These are phyloP conservation scores for Rotaria socialis DNA, from an alignment of 2,888 invertebrate species.

Conservation along the genomic window DNA sequence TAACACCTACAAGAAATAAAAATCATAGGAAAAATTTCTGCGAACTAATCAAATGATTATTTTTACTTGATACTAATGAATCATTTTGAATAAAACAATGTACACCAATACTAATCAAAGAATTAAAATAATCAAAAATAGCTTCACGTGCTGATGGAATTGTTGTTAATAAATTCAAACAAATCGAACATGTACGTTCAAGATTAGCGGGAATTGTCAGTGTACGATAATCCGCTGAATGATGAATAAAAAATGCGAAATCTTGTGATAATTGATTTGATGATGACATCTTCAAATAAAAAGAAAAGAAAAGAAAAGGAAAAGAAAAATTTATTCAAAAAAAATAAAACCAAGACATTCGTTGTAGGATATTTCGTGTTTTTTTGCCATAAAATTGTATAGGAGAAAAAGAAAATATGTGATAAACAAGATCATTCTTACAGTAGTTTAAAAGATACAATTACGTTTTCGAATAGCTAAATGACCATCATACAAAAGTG, in stretches of 20 bases:
- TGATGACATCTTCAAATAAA: neutral
- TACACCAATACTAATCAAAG: neutral
- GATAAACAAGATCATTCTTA: neutral
- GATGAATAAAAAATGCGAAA: conserved; percentile 6
- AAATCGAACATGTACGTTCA: neutral
- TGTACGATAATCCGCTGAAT: neutral
- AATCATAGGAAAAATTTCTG: no score
- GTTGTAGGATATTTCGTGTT: no score
- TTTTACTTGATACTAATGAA: neutral
- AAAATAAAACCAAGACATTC: no score
- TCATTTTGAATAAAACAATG: conserved; percentile 29
- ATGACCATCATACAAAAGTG: neutral
- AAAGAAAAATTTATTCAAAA: neutral
- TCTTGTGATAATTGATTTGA: neutral
- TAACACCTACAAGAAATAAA: neutral
- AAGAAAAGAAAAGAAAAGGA: neutral
- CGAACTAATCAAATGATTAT: no score
- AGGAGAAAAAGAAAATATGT: no score
- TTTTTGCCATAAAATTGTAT: neutral
- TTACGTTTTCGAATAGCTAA: neutral
- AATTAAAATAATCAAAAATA: conserved; percentile 1
- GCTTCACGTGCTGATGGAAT: conserved; percentile 18
- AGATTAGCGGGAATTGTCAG: neutral
- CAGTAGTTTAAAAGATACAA: neutral
- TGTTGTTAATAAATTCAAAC: conserved; percentile 8